A percentile compares a stretch with the other conserved stretches of the same genome.
These are phyloP conservation scores for Myioborus melanocephalus DNA, from an alignment of 2,797 vertebrate species.

Conservation along the genomic window DNA sequence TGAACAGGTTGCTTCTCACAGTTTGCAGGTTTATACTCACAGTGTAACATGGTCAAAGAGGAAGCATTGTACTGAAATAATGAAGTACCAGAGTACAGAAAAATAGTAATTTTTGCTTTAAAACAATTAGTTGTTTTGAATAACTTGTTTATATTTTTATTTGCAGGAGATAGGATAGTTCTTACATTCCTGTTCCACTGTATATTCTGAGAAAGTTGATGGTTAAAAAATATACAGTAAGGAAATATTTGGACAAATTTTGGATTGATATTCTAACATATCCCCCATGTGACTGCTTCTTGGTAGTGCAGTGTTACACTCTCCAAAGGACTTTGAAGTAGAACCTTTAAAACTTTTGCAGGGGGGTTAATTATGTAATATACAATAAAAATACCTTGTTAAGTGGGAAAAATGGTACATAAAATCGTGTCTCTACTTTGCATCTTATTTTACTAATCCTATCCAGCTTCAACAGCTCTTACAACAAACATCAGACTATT, in stretches of 20 bases:
- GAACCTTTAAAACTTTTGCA: not conserved
- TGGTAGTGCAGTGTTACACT: constrained; percentile 31
- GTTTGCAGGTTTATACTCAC: not conserved
- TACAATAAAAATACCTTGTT: constrained; percentile 51
- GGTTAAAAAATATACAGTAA: not conserved
- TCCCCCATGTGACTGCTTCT: constrained; percentile 58
- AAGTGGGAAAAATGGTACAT: constrained; percentile 42
- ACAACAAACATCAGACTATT: constrained; percentile 69
- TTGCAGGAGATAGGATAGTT: not conserved
- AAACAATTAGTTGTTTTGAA: not conserved
- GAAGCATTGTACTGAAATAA: not conserved
- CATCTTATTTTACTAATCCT: constrained; percentile 65
- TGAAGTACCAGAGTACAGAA: not conserved
- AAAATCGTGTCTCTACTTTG: constrained; percentile 44
- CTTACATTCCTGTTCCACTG: not conserved
- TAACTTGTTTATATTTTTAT: not conserved
- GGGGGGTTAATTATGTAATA: not conserved
- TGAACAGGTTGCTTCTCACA: not conserved
- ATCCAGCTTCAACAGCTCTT: constrained; percentile 58
- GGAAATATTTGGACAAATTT: not conserved
- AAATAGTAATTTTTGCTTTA: not conserved
- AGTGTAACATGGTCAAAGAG: not conserved
- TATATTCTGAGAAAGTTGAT: not conserved
- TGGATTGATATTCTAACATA: constrained; percentile 24
- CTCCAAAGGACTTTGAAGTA: not conserved